A percentile compares a stretch with the other conserved stretches of the same genome.
phyloP scores from a whole-genome alignment of 2,113 vertebrate genomes.

The Myrmecophaga tridactyla region DNA sequence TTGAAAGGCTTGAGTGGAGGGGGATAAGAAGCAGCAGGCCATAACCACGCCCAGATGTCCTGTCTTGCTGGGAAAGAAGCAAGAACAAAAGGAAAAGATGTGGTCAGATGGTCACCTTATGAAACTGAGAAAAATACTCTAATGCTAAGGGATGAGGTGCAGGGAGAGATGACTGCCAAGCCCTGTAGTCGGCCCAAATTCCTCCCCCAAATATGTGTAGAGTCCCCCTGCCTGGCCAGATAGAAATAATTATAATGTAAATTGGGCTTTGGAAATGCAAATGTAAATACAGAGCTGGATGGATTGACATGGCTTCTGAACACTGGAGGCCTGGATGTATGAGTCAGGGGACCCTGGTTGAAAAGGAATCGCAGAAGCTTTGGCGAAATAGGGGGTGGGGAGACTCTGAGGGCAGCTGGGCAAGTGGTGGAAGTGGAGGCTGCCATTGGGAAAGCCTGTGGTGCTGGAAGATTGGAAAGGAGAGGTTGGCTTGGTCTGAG shows the following conservation, averaged over 20 bases:
- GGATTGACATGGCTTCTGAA: conserved; percentile 54
- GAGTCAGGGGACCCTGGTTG: background rate
- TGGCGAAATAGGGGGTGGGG: conserved; percentile 6
- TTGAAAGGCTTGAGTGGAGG: background rate
- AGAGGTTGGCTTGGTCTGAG: background rate
- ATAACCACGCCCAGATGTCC: background rate
- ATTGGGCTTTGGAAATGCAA: conserved; percentile 64
- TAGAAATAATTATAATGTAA: conserved; percentile 66
- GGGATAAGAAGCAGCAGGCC: background rate
- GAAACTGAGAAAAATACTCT: background rate
- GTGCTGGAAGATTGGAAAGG: background rate
- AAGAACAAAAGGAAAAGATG: background rate
- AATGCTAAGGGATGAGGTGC: conserved; percentile 1
- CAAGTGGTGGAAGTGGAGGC: background rate
- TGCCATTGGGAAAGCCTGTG: background rate
- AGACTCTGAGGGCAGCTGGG: background rate
- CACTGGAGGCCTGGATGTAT: background rate
- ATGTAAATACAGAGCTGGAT: conserved; percentile 5
- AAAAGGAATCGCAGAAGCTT: conserved; percentile 47
- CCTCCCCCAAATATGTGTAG: conserved; percentile 32
- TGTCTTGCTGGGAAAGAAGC: background rate
- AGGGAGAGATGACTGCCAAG: background rate
- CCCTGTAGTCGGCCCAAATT: conserved; percentile 6
- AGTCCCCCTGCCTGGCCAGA: background rate
- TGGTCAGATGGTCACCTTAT: background rate